Conservation (phyloP, 2,888 invertebrate species). For the Oscheius sp. region DNA sequence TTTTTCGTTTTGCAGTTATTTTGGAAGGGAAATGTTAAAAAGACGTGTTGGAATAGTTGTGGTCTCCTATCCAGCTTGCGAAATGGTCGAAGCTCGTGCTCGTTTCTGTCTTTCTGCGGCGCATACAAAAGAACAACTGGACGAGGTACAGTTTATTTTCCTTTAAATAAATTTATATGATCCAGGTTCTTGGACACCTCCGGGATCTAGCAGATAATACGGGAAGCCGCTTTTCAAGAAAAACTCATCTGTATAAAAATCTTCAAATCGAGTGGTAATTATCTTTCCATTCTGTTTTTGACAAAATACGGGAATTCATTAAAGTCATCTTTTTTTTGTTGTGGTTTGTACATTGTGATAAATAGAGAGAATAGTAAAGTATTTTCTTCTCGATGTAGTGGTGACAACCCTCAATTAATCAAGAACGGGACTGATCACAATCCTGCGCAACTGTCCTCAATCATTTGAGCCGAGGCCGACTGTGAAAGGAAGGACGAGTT, state of each 20-base stretch:
- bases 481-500: too few species aligned
- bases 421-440: neutral
- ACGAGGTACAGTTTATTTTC: constrained; percentile 74
- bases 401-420: too few species aligned
- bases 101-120: constrained; percentile 93
- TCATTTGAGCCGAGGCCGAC: neutral
- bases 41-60: constrained; percentile 88
- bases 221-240: constrained; percentile 59
- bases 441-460: neutral
- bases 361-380: too few species aligned
- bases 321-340: too few species aligned
- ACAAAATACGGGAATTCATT: neutral
- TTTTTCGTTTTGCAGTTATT: constrained; percentile 78
- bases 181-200: constrained; percentile 57
- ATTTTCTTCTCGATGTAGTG: too few species aligned
- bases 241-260: constrained; percentile 65
- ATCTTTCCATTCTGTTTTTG: neutral
- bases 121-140: constrained; percentile 92
- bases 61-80: constrained; percentile 97
- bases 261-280: constrained; percentile 65
- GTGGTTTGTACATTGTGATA: neutral
- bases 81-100: constrained; percentile 86
- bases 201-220: constrained; percentile 64
- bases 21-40: constrained; percentile 86
- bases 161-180: neutral